These are phyloP conservation scores for Podiceps cristatus DNA, from an alignment of 2,113 vertebrate species.

Conservation along the genomic window DNA sequence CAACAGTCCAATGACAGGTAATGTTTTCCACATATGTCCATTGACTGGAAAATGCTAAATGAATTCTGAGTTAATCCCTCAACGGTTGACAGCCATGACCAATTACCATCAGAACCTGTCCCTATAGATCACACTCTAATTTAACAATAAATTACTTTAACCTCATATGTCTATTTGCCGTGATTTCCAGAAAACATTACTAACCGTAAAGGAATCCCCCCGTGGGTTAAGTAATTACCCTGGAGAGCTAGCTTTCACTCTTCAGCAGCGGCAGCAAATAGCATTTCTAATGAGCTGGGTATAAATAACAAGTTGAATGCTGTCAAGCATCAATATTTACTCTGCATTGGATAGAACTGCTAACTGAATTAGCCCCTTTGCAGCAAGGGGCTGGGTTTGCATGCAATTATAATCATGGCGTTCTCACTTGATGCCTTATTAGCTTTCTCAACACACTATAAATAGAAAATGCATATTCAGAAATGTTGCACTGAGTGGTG, in stretches of 20 bases:
- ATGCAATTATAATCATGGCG: neutral
- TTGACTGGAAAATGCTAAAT: neutral
- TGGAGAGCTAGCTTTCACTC: constrained; percentile 46
- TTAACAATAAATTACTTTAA: constrained; percentile 37
- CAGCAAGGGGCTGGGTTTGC: neutral
- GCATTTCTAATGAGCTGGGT: constrained; percentile 58
- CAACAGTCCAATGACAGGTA: neutral
- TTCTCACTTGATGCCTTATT: constrained; percentile 36
- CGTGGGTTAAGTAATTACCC: constrained; percentile 50
- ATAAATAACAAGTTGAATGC: constrained; percentile 57
- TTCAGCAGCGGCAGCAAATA: constrained; percentile 18
- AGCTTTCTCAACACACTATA: neutral
- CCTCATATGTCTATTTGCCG: neutral
- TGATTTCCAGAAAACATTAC: neutral
- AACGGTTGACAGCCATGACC: neutral
- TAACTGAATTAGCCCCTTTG: constrained; percentile 59
- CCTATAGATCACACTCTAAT: constrained; percentile 40
- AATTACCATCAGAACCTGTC: constrained; percentile 13
- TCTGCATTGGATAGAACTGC: constrained; percentile 8
- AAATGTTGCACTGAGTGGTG: neutral
- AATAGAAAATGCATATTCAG: constrained; percentile 5
- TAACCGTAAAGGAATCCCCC: neutral
- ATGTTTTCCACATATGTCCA: neutral
- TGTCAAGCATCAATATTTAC: constrained; percentile 69
- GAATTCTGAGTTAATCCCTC: constrained; percentile 28